Percentiles rank a stretch among this genome's conserved stretches.
These are phyloP conservation scores for Bradypodion ventrale DNA, from an alignment of 2,797 vertebrate species.

Conservation along the genomic window DNA sequence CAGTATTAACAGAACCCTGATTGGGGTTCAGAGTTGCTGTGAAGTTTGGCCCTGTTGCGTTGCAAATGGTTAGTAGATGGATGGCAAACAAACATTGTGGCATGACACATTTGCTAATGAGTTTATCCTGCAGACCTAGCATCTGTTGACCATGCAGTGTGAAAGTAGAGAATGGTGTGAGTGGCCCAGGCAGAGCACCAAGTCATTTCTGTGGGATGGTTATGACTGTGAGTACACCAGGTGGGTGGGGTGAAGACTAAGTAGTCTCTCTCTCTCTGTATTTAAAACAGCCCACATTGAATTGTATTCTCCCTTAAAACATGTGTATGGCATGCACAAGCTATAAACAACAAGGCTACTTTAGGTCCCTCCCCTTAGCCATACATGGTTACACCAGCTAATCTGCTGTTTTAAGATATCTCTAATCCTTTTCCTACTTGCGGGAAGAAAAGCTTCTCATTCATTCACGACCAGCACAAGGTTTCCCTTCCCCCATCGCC, in stretches of 20 bases:
- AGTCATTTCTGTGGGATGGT: too few species aligned
- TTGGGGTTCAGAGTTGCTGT: too few species aligned
- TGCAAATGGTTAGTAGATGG: too few species aligned
- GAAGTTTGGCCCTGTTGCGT: too few species aligned
- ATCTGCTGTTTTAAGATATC: constrained; percentile 16
- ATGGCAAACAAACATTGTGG: too few species aligned
- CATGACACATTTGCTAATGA: too few species aligned
- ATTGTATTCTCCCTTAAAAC: background rate
- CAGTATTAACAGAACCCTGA: too few species aligned
- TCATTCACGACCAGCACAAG: constrained; percentile 12
- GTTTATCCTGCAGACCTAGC: too few species aligned
- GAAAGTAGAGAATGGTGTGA: too few species aligned
- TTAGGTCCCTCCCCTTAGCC: background rate
- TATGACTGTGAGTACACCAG: background rate
- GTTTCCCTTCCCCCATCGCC: background rate
- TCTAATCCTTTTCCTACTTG: constrained; percentile 20
- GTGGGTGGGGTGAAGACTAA: background rate
- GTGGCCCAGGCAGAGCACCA: too few species aligned
- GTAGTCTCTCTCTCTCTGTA: background rate
- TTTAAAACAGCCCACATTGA: background rate
- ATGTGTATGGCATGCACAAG: background rate
- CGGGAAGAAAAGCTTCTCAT: constrained; percentile 13
- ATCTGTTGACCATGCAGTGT: too few species aligned
- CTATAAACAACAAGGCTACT: background rate
- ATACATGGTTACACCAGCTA: background rate